phyloP scores from a whole-genome alignment of 2,113 vertebrate species.

The Vulpes vulpes region DNA sequence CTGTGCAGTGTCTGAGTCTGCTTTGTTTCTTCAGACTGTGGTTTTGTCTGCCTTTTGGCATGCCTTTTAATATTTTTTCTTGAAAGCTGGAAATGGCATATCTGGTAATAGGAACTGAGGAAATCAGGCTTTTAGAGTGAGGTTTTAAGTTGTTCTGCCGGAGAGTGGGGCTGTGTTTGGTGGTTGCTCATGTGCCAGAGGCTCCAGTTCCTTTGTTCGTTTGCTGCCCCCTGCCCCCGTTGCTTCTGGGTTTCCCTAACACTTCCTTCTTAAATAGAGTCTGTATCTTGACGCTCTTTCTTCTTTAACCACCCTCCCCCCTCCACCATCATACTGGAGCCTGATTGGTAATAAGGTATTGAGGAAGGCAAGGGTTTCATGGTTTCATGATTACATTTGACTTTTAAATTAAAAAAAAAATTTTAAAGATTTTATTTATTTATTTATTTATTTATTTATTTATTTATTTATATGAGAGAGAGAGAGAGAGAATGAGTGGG shows the following conservation, averaged over 20 bases:
- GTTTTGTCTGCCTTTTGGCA: not conserved
- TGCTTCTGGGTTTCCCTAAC: not conserved
- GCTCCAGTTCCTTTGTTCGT: fast-evolving
- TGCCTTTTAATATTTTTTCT: fast-evolving
- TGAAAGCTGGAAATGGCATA: not conserved
- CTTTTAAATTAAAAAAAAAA: too few relatives aligned
- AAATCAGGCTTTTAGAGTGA: fast-evolving
- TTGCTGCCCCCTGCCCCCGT: not conserved
- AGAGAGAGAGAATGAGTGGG: not conserved
- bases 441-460: not conserved
- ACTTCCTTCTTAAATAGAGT: not conserved
- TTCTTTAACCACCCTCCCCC: too few relatives aligned
- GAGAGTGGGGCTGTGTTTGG: fast-evolving
- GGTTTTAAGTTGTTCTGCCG: fast-evolving
- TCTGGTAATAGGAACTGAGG: too few relatives aligned
- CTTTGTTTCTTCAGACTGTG: not conserved
- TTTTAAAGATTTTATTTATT: too few relatives aligned
- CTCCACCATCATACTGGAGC: fast-evolving
- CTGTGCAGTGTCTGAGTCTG: fast-evolving
- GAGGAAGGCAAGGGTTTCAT: fast-evolving
- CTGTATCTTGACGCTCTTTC: fast-evolving
- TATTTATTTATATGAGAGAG: not conserved
- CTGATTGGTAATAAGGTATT: fast-evolving
- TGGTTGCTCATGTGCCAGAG: fast-evolving
- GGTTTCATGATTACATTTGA: too few relatives aligned